phyloP scores from a whole-genome alignment of 2,797 vertebrate genomes.

The Prionace glauca region DNA sequence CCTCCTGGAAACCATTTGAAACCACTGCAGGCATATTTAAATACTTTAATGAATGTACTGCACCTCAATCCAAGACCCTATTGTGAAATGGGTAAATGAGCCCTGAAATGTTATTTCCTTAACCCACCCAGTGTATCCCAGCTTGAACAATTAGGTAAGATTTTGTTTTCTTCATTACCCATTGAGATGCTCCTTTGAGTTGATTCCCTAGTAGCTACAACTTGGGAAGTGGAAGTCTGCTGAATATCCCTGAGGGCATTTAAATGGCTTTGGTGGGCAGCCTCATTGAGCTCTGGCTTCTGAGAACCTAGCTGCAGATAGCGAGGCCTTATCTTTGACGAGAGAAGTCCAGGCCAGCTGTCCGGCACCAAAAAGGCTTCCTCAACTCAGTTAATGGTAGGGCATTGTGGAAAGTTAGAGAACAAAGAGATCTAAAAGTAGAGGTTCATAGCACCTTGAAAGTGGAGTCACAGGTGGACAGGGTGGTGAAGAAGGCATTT shows the following conservation, averaged over 20 bases:
- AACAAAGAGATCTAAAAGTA: too few relatives aligned
- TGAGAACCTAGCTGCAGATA: not conserved
- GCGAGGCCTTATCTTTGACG: not conserved
- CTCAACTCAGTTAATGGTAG: too few relatives aligned
- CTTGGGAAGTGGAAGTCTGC: not conserved
- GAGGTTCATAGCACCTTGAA: too few relatives aligned
- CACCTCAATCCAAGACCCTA: not conserved
- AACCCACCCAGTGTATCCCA: not conserved
- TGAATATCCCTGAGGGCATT: not conserved
- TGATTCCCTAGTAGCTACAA: not conserved
- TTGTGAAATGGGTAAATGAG: not conserved
- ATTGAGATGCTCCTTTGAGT: not conserved
- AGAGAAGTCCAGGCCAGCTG: not conserved
- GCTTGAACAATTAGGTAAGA: not conserved
- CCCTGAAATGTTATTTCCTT: not conserved
- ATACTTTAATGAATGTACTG: not conserved
- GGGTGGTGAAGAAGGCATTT: too few relatives aligned
- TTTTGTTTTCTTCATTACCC: not conserved
- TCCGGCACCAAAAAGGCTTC: not conserved
- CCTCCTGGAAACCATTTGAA: not conserved
- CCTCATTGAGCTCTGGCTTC: not conserved
- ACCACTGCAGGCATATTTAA: not conserved
- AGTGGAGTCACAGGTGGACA: too few relatives aligned
- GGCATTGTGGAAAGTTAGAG: too few relatives aligned
- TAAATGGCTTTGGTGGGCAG: not conserved